Base-by-base conservation (phyloP, 2,888 invertebrate genomes). In the Melanostoma mellinum region DNA sequence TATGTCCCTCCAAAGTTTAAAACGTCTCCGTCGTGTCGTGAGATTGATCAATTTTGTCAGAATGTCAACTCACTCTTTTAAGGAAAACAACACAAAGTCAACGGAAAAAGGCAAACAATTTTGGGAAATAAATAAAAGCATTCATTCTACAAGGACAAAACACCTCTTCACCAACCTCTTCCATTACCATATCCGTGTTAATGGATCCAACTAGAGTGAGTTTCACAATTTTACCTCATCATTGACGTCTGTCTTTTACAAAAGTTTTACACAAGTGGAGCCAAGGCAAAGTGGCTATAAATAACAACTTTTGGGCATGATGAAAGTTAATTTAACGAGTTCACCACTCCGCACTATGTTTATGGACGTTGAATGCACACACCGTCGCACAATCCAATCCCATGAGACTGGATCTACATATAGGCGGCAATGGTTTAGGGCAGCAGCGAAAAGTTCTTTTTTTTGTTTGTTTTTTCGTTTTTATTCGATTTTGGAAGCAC, bases 241-340 rank as follows among this genome's bases (percentile, higher is more conserved):
- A 63, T 68, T 58, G 67, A 56, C 56, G 77, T 53, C 77, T 40
- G 68, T 35, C 63, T 48, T 63, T 56, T 72, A 20, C 20, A 20
- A 20, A 20, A 20, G 20, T 20, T 20, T 20, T 1, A 20, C 38
- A 32, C 67, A 80, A 50, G 10, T 68, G 52, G 36, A 77, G 56
- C 46, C 81, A 56, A 40, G 38, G 30, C 52, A 10, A 50, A 61
- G 52, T 48, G 65, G 71, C 75, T 50, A 79, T 84, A 84, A 84
- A 84, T 75, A 84, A 60, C 74, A 79, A 79, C 74, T 84, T 84
- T 84, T 75, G 74, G 71, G 74, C 60, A 75, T 84, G 61, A 79
- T 84, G 52, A 79, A 84, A 79, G 69, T 79, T 79, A 84, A 79
- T 79, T 84, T 79, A 75, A 84, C 74, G 84, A 71, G 74, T 58